Conservation (phyloP, 2,888 invertebrate genomes). For the Byasa hedistus region DNA sequence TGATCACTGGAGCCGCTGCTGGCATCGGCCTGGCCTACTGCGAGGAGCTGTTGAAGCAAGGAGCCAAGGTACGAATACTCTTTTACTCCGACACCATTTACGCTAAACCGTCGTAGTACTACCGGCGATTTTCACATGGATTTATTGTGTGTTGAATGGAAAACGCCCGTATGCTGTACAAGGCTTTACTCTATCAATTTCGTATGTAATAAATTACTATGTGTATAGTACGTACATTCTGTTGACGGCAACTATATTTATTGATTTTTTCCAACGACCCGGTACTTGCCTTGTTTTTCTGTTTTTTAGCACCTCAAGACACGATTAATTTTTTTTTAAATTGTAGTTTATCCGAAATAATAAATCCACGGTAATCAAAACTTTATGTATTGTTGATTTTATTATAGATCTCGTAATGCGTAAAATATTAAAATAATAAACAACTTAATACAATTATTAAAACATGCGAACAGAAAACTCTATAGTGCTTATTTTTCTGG, state of each 20-base stretch:
- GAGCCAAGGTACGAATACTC: conserved; percentile 82
- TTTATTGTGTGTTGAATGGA: conserved; percentile 26
- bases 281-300: conserved; percentile 35
- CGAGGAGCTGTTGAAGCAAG: conserved; percentile 85
- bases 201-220: not conserved
- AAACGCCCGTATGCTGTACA: conserved; percentile 2
- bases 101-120: conserved; percentile 20
- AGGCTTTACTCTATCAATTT: not conserved
- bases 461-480: not conserved
- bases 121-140: conserved; percentile 14
- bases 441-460: not conserved
- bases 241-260: conserved; percentile 50
- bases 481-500: conserved; percentile 40
- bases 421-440: not conserved
- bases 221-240: conserved; percentile 29
- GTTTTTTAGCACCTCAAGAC: not conserved
- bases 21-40: conserved; percentile 87
- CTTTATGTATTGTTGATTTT: too few relatives aligned
- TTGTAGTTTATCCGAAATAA: too few relatives aligned
- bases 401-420: not conserved
- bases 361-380: too few relatives aligned
- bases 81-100: conserved; percentile 4
- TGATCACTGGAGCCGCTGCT: conserved; percentile 86
- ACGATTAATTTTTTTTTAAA: too few relatives aligned
- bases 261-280: conserved; percentile 66